Conservation (phyloP, 2,888 invertebrate genomes). For the Eulithis prunata region DNA sequence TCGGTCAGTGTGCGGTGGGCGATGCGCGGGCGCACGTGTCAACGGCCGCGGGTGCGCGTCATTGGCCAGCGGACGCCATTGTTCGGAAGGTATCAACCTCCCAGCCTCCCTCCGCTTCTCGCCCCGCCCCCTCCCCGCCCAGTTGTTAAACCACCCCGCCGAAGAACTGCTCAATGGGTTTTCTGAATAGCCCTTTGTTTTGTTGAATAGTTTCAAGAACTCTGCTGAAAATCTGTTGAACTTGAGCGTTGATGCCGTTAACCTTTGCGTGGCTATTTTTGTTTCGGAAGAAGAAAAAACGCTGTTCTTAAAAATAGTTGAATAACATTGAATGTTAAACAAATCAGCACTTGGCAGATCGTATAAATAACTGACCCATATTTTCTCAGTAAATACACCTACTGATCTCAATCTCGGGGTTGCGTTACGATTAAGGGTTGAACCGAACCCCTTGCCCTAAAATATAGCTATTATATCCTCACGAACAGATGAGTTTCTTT, state of each 20-base stretch:
- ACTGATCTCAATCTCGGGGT: slow-evolving; percentile 22
- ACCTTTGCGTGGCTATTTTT: slow-evolving; percentile 13
- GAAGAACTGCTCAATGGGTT: slow-evolving; percentile 16
- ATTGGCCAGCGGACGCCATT: slow-evolving; percentile 73
- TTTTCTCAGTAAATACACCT: slow-evolving; percentile 11
- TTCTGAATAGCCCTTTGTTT: slow-evolving; percentile 21
- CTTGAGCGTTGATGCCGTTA: slow-evolving; percentile 9
- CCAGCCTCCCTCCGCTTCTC: slow-evolving; percentile 33
- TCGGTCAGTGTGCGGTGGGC: slow-evolving; percentile 33
- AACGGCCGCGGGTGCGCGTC: slow-evolving; percentile 77
- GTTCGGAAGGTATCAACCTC: slow-evolving; percentile 51
- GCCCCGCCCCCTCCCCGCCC: slow-evolving; percentile 34
- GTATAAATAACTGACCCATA: slow-evolving; percentile 27
- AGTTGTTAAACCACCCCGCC: slow-evolving; percentile 39
- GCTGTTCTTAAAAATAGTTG: background rate
- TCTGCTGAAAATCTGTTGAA: slow-evolving; percentile 11
- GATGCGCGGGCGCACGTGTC: slow-evolving; percentile 73
- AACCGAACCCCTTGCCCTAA: slow-evolving; percentile 18
- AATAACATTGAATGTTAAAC: slow-evolving; percentile 3
- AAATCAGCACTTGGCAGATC: slow-evolving; percentile 16
- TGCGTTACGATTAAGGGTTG: slow-evolving; percentile 23
- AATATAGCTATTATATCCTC: slow-evolving; percentile 7
- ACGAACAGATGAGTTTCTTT: background rate
- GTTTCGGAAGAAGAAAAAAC: background rate
- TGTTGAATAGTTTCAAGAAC: slow-evolving; percentile 4